phyloP scores from a whole-genome alignment of 2,113 vertebrate genomes.

The Macrotis lagotis region DNA sequence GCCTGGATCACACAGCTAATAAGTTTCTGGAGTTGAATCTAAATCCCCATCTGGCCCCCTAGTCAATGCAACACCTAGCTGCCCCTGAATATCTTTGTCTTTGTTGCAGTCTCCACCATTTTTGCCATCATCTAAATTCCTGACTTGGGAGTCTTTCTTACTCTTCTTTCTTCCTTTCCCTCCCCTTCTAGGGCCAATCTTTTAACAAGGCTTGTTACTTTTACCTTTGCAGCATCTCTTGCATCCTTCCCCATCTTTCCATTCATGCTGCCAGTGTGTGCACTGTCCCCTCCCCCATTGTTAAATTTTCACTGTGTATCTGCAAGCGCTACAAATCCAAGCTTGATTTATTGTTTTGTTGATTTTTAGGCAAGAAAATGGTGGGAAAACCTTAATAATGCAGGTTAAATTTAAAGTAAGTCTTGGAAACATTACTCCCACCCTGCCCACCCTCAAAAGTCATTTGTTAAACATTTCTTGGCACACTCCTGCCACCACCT shows the following conservation, averaged over 20 bases:
- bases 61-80: neutral
- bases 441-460: too few relatives aligned
- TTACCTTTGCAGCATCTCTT: neutral
- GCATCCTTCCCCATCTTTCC: neutral
- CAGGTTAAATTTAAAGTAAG: neutral
- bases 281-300: neutral
- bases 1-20: neutral
- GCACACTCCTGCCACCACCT: neutral
- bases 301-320: neutral
- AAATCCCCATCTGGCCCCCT: neutral
- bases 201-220: neutral
- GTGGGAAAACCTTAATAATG: neutral
- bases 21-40: neutral
- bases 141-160: neutral
- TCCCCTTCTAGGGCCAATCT: neutral
- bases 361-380: neutral
- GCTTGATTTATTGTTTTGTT: neutral
- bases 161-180: neutral
- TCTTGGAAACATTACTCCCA: neutral
- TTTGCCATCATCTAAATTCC: neutral
- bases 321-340: neutral
- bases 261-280: neutral
- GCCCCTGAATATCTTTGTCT: neutral
- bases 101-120: neutral
- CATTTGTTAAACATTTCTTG: neutral